Conservation (phyloP, 2,113 vertebrate species). For the Fregata magnificens region DNA sequence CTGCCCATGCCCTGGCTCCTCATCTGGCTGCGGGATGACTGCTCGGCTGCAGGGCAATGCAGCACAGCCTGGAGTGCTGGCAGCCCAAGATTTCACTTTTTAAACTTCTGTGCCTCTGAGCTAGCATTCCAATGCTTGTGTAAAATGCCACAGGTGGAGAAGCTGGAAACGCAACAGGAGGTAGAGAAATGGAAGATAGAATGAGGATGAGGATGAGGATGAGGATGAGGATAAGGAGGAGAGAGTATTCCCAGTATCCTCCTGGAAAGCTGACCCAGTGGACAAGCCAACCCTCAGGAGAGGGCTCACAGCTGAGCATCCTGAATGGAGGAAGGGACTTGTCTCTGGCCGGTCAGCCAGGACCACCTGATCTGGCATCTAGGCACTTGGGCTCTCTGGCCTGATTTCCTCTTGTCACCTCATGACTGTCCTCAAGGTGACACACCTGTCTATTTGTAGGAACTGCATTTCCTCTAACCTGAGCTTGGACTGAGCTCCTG, state of each 20-base stretch:
- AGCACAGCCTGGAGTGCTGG: not conserved
- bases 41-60: not conserved
- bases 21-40: not conserved
- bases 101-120: not conserved
- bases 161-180: not conserved
- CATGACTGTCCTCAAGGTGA: not conserved
- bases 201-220: not conserved
- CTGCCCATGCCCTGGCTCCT: not conserved
- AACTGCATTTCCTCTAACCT: not conserved
- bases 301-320: not conserved
- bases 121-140: not conserved
- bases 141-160: not conserved
- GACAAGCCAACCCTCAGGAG: not conserved
- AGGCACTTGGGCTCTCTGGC: accelerated
- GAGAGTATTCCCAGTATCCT: not conserved
- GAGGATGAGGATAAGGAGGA: not conserved
- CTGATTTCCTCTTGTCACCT: not conserved
- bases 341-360: not conserved
- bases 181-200: not conserved
- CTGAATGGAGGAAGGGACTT: not conserved
- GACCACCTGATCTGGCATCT: not conserved
- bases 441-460: not conserved
- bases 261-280: not conserved
- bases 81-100: not conserved
- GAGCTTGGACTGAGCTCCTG: not conserved